phyloP scores from a whole-genome alignment of 2,888 invertebrate genomes.

The Halocaridina rubra region DNA sequence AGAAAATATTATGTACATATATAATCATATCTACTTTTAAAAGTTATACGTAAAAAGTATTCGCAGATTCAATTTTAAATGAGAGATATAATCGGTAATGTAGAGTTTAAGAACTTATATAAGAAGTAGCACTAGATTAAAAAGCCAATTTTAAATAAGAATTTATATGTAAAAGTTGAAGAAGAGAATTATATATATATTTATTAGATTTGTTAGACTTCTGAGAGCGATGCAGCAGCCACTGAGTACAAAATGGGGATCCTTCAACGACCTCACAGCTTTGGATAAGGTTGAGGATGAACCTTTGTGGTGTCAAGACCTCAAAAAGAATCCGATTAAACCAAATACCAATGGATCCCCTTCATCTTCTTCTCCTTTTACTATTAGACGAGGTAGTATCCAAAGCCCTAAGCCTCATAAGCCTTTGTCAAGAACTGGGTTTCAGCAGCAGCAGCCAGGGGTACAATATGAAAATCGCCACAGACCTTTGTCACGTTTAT shows the following conservation, averaged over 20 bases:
- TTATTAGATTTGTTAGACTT: no score
- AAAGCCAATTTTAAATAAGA: no score
- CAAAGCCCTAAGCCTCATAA: neutral
- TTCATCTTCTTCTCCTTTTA: neutral
- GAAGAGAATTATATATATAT: no score
- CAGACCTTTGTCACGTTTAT: conserved; percentile 31
- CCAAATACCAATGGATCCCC: neutral
- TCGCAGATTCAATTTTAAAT: no score
- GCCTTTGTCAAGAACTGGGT: neutral
- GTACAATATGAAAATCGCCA: conserved; percentile 23
- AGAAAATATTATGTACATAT: no score
- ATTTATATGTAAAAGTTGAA: no score
- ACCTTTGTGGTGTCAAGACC: conserved; percentile 4
- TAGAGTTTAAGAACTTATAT: no score
- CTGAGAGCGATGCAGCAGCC: neutral
- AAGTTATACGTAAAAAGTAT: no score
- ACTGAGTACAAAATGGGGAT: conserved; percentile 5
- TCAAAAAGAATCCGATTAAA: neutral
- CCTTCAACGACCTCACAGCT: conserved; percentile 32
- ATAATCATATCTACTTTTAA: no score
- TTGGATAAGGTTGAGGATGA: neutral
- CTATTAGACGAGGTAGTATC: no score
- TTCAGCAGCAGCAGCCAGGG: neutral
- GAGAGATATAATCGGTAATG: no score
- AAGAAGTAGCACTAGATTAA: no score